Percentiles rank a stretch among this genome's conserved stretches.
Conservation (phyloP, 2,888 invertebrate species). For the Anoncus sp. region DNA sequence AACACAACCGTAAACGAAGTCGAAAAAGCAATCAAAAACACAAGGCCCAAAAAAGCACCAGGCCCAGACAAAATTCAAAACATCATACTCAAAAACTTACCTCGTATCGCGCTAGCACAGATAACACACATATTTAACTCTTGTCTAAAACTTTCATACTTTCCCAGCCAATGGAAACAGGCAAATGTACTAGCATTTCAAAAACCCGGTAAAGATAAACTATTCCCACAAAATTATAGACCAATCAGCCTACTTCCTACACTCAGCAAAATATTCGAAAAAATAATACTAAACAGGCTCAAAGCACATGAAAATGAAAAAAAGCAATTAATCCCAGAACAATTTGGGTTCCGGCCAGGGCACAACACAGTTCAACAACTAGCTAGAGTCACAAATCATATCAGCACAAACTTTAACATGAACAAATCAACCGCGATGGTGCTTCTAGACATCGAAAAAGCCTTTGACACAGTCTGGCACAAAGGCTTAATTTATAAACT, state of each 20-base stretch:
- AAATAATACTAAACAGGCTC: background rate
- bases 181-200: background rate
- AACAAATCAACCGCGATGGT: constrained; percentile 58
- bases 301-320: constrained; percentile 5
- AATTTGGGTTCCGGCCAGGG: constrained; percentile 68
- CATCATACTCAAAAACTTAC: background rate
- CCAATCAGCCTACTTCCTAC: background rate
- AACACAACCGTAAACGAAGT: background rate
- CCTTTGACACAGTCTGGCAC: constrained; percentile 69
- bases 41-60: background rate
- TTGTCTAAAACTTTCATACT: background rate
- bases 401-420: constrained; percentile 63
- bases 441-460: constrained; percentile 52
- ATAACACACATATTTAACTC: background rate
- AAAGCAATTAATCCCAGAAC: constrained; percentile 60
- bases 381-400: constrained; percentile 62
- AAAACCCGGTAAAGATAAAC: background rate
- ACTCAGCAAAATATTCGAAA: background rate
- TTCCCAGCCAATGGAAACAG: background rate
- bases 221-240: background rate
- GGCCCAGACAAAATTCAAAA: background rate
- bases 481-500: constrained; percentile 63
- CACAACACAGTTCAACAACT: constrained; percentile 68
- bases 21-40: background rate
- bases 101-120: background rate